Evolutionary conservation across 2,113 vertebrate species (phyloP).

Genomic region (Noctilio leporinus): DNA sequence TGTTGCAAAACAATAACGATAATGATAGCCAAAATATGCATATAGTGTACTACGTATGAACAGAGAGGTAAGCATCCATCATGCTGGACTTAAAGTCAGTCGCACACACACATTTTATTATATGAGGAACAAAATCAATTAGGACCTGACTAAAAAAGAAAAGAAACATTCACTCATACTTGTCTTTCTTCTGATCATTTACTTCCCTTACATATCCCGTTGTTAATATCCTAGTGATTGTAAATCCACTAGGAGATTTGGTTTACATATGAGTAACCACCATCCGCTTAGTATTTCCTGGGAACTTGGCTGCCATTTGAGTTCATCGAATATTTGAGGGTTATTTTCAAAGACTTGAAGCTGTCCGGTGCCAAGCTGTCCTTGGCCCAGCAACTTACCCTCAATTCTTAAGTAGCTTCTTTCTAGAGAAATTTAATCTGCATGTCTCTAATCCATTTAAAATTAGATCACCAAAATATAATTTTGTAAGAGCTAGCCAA

Average conservation of each 20-base stretch:
- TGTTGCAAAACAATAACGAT: not conserved
- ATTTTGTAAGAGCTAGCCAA: conserved; percentile 26
- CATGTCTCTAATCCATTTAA: conserved; percentile 62
- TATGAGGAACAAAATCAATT: not conserved
- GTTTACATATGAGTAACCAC: conserved; percentile 36
- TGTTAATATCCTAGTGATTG: conserved; percentile 6
- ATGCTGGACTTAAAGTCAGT: not conserved
- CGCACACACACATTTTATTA: not conserved
- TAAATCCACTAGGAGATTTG: conserved; percentile 54
- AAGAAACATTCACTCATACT: not conserved
- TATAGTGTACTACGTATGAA: too few relatives aligned
- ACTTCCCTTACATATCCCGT: conserved; percentile 14
- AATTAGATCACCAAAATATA: conserved; percentile 50
- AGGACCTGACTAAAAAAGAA: not conserved
- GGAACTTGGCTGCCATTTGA: conserved; percentile 52
- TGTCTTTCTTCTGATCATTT: conserved; percentile 23
- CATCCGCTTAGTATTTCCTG: conserved; percentile 10
- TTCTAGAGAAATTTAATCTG: conserved; percentile 57
- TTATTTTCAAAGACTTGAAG: conserved; percentile 43
- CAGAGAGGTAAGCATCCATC: not conserved
- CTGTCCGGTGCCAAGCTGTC: conserved; percentile 40
- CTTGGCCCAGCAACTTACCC: not conserved
- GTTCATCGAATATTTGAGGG: conserved; percentile 56
- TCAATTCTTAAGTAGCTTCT: conserved; percentile 34
- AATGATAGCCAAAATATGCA: not conserved